These are phyloP conservation scores for Hephaestus fuliginosus DNA, from an alignment of 2,797 vertebrate genomes.

Conservation along the genomic window DNA sequence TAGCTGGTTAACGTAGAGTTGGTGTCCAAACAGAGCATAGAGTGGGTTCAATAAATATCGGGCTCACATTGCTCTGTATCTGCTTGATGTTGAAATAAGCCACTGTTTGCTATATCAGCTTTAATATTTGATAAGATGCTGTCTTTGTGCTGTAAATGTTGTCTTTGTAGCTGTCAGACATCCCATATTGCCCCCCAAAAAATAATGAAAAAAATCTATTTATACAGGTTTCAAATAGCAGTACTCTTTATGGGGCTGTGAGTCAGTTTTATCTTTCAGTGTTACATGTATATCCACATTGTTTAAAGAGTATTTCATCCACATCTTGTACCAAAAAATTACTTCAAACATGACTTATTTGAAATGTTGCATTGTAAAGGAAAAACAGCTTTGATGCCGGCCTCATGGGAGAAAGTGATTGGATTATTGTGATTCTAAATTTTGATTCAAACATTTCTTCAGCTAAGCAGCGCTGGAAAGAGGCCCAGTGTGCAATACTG, in stretches of 20 bases:
- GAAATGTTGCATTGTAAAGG: not conserved
- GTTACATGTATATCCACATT: not conserved
- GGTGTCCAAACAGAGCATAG: too few relatives aligned
- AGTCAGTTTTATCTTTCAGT: conserved; percentile 7
- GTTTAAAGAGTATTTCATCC: not conserved
- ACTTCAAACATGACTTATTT: not conserved
- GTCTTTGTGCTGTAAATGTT: not conserved
- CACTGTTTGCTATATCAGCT: not conserved
- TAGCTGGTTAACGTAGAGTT: too few relatives aligned
- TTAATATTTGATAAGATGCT: not conserved
- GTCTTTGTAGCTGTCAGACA: not conserved
- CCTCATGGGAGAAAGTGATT: conserved; percentile 5
- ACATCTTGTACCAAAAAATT: not conserved
- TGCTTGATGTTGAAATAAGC: not conserved
- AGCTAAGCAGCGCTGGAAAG: conserved; percentile 35
- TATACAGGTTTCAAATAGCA: not conserved
- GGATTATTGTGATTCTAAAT: conserved; percentile 16
- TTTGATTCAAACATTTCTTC: conserved; percentile 34
- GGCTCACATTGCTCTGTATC: not conserved
- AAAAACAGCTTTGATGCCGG: not conserved
- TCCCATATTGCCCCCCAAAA: too few relatives aligned
- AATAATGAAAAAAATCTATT: not conserved
- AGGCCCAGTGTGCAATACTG: conserved; percentile 43
- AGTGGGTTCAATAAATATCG: not conserved
- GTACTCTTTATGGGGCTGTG: not conserved